Evolutionary conservation across 1,140 invertebrate genomes (phyloP).

Genomic region (Caenorhabditis elegans): WBcel235 BX284606.5:10054001-10054500

Average conservation of each 20-base stretch:
- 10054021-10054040: not conserved
- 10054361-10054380: not conserved
- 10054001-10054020: constrained; percentile 12
- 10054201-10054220: not conserved
- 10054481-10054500: no score
- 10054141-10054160: not conserved
- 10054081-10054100: not conserved
- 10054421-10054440: not conserved
- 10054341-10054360: not conserved
- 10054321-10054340: not conserved
- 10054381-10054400: no score
- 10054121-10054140: not conserved
- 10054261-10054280: no score
- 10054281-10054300: not conserved
- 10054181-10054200: not conserved
- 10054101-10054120: not conserved
- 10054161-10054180: not conserved
- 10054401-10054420: no score
- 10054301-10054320: not conserved
- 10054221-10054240: not conserved
- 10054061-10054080: not conserved
- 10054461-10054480: no score
- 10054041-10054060: not conserved
- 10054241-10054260: no score
- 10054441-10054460: no score